Conservation (phyloP, 2,797 vertebrate genomes). For the Lycodopsis pacificus region DNA sequence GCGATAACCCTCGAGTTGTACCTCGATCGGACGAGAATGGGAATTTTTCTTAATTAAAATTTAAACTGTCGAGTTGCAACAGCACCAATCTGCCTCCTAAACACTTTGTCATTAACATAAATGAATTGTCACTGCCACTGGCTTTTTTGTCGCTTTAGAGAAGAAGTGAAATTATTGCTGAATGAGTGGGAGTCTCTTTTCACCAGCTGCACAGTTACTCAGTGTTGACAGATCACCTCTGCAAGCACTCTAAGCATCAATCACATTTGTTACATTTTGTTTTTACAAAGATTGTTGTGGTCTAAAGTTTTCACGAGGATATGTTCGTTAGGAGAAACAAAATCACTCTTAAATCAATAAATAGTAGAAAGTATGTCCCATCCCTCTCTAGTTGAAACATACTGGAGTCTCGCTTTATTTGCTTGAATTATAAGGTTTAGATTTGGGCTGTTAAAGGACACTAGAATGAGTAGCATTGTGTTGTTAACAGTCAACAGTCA, state of each 20-base stretch:
- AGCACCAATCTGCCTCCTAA: conserved; percentile 18
- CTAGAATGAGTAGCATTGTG: background rate
- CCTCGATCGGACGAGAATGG: conserved; percentile 36
- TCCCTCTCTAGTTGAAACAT: background rate
- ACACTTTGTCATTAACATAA: conserved; percentile 41
- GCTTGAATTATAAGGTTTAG: background rate
- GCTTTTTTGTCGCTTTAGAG: conserved; percentile 21
- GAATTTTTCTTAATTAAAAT: background rate
- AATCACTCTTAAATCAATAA: background rate
- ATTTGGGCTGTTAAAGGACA: background rate
- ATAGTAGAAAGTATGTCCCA: background rate
- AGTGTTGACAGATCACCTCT: conserved; percentile 29
- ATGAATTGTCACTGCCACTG: conserved; percentile 16
- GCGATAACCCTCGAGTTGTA: conserved; percentile 50
- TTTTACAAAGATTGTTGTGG: background rate
- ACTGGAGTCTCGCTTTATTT: background rate
- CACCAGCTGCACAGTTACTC: conserved; percentile 19
- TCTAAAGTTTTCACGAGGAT: background rate
- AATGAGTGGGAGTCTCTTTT: conserved; percentile 41
- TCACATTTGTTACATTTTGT: background rate
- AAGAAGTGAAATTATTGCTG: conserved; percentile 36
- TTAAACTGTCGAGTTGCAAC: conserved; percentile 8
- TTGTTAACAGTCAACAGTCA: background rate
- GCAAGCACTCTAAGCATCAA: conserved; percentile 13
- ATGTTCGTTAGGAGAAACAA: background rate